phyloP scores from a whole-genome alignment of 2,888 invertebrate species.

The Harmothoe impar region DNA sequence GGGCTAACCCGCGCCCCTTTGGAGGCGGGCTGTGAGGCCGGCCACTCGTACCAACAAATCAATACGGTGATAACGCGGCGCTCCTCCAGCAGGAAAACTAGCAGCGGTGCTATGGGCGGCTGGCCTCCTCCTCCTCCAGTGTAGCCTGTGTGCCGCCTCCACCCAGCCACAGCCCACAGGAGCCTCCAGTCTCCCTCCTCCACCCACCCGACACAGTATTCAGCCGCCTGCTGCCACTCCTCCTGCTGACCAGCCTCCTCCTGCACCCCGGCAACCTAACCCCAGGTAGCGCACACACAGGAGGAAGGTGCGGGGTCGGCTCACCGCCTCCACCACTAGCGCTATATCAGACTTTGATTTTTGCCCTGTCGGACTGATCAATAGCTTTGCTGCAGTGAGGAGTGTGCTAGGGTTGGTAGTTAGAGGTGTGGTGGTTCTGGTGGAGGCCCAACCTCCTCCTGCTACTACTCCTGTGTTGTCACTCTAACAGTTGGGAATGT shows the following conservation, averaged over 20 bases:
- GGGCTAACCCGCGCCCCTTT: not conserved
- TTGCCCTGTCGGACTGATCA: not conserved
- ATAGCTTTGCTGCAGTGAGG: not conserved
- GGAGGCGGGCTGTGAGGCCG: not conserved
- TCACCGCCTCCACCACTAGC: not conserved
- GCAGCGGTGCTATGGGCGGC: not conserved
- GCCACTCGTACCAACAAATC: constrained; percentile 23
- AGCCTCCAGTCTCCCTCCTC: no score
- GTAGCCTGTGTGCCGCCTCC: not conserved
- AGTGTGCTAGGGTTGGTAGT: not conserved
- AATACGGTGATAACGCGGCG: constrained; percentile 14
- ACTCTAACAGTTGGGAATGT: not conserved
- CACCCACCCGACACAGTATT: not conserved
- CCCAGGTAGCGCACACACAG: not conserved
- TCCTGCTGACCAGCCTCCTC: no score
- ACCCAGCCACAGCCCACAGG: not conserved
- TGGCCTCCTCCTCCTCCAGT: not conserved
- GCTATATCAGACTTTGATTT: constrained; percentile 21
- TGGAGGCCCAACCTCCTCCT: no score
- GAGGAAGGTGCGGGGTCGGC: not conserved
- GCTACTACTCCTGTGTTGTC: no score
- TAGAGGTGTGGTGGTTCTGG: constrained; percentile 29
- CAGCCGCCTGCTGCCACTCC: not conserved
- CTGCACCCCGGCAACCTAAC: not conserved
- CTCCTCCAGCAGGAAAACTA: constrained; percentile 2